These are phyloP conservation scores for Meiosimyza decipiens DNA, from an alignment of 2,888 invertebrate species.

Conservation along the genomic window DNA sequence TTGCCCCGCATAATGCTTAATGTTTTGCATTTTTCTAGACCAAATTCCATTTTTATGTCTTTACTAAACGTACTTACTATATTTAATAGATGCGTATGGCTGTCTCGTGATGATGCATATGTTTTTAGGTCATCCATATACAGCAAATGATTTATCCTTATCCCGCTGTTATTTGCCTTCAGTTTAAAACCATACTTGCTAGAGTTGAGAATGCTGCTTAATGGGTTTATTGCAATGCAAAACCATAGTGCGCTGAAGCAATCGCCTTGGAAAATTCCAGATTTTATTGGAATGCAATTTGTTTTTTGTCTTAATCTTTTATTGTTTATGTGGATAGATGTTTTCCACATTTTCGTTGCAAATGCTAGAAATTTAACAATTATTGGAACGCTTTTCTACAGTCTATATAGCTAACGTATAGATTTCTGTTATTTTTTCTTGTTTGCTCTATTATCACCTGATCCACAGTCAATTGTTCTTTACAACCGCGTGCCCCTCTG, in stretches of 20 bases:
- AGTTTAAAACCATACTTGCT: not conserved
- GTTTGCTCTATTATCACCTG: slow-evolving; percentile 17
- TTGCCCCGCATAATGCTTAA: not conserved
- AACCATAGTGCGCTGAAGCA: slow-evolving; percentile 18
- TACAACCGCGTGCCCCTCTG: slow-evolving; percentile 32
- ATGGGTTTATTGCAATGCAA: slow-evolving; percentile 4
- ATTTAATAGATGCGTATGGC: slow-evolving; percentile 20
- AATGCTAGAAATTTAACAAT: not conserved
- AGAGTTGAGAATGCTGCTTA: slow-evolving; percentile 4
- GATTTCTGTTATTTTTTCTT: slow-evolving; percentile 17
- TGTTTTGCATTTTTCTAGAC: slow-evolving; percentile 11
- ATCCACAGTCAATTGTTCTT: slow-evolving; percentile 34
- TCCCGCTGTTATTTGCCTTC: not conserved
- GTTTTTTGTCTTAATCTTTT: not conserved
- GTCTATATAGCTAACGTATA: slow-evolving; percentile 14
- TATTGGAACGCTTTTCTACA: slow-evolving; percentile 8
- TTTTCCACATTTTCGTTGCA: slow-evolving; percentile 1
- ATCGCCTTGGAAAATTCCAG: slow-evolving; percentile 4
- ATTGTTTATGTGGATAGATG: not conserved
- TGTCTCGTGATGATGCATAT: slow-evolving; percentile 28
- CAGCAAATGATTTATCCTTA: slow-evolving; percentile 26
- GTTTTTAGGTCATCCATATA: slow-evolving; percentile 39
- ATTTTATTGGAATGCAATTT: not conserved
- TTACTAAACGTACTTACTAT: slow-evolving; percentile 1
- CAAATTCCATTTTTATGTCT: slow-evolving; percentile 9